These are phyloP conservation scores for Chalcosyrphus nemorum DNA, from an alignment of 2,888 invertebrate species.

Conservation along the genomic window DNA sequence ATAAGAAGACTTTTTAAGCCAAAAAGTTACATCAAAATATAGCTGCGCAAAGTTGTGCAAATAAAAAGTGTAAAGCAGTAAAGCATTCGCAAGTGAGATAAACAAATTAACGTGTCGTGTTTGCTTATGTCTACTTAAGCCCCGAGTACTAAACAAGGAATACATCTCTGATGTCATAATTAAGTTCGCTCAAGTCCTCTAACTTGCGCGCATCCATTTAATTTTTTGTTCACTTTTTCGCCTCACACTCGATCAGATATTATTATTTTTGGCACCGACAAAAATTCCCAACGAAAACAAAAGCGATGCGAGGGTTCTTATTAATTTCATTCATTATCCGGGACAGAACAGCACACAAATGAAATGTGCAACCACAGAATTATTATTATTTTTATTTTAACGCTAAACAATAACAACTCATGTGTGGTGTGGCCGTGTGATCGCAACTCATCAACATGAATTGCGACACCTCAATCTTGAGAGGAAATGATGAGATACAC, in stretches of 20 bases:
- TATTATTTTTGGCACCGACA: slow-evolving; percentile 40
- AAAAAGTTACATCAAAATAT: neutral
- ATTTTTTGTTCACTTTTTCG: too few relatives aligned
- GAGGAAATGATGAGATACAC: neutral
- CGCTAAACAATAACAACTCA: slow-evolving; percentile 41
- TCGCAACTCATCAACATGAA: slow-evolving; percentile 26
- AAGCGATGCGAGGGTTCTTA: slow-evolving; percentile 27
- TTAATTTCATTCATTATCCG: slow-evolving; percentile 55
- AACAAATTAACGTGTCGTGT: slow-evolving; percentile 47
- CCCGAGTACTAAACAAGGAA: slow-evolving; percentile 2
- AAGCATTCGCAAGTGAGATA: neutral
- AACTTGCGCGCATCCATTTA: slow-evolving; percentile 26
- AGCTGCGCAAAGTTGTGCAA: neutral
- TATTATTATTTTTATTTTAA: slow-evolving; percentile 50
- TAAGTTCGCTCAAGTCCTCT: slow-evolving; percentile 39
- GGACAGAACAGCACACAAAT: slow-evolving; percentile 6
- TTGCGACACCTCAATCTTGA: slow-evolving; percentile 6
- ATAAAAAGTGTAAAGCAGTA: slow-evolving; percentile 16
- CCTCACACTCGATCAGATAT: slow-evolving; percentile 16
- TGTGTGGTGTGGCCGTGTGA: slow-evolving; percentile 6
- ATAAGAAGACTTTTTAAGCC: neutral
- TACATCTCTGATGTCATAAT: slow-evolving; percentile 32
- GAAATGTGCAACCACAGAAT: slow-evolving; percentile 39
- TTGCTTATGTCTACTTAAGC: neutral
- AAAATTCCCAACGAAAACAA: neutral